Percentiles rank a stretch among this genome's conserved stretches.
Evolutionary conservation across 2,888 invertebrate species (phyloP).

Genomic region (Nephrocerus scutellatus): DNA sequence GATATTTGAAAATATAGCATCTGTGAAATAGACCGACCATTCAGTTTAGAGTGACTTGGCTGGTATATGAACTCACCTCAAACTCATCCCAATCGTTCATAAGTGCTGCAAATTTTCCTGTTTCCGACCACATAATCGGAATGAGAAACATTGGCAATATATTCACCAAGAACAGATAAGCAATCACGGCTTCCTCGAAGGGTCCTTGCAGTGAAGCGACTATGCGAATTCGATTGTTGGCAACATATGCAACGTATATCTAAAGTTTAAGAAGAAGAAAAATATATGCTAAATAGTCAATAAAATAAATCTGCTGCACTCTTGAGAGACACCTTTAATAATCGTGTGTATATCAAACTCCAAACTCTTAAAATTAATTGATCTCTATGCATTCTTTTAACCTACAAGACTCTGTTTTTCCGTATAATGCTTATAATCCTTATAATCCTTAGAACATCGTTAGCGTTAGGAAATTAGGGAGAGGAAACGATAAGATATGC

Average conservation of each 20-base stretch:
- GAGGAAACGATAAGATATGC: too few relatives aligned
- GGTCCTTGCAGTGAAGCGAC: slow-evolving; percentile 57
- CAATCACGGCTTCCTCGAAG: slow-evolving; percentile 69
- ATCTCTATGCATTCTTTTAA: too few relatives aligned
- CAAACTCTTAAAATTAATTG: too few relatives aligned
- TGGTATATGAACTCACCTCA: slow-evolving; percentile 48
- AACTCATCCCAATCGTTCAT: slow-evolving; percentile 60
- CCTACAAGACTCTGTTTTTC: too few relatives aligned
- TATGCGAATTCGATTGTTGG: slow-evolving; percentile 57
- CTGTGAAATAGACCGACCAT: slow-evolving; percentile 38
- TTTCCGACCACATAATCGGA: slow-evolving; percentile 62
- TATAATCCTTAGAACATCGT: too few relatives aligned
- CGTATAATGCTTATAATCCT: too few relatives aligned
- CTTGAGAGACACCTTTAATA: too few relatives aligned
- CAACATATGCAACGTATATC: slow-evolving; percentile 56
- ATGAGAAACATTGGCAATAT: slow-evolving; percentile 58
- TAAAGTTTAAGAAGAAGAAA: slow-evolving; percentile 14
- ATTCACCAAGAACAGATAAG: slow-evolving; percentile 67
- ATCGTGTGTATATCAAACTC: too few relatives aligned
- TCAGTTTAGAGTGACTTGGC: too few relatives aligned
- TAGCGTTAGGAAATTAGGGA: too few relatives aligned
- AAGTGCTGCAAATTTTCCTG: slow-evolving; percentile 53
- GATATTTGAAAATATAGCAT: slow-evolving; percentile 57
- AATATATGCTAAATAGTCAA: too few relatives aligned
- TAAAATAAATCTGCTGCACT: too few relatives aligned